Evolutionary conservation across 2,113 vertebrate genomes (phyloP).

Genomic region (Sceloporus tristichus): DNA sequence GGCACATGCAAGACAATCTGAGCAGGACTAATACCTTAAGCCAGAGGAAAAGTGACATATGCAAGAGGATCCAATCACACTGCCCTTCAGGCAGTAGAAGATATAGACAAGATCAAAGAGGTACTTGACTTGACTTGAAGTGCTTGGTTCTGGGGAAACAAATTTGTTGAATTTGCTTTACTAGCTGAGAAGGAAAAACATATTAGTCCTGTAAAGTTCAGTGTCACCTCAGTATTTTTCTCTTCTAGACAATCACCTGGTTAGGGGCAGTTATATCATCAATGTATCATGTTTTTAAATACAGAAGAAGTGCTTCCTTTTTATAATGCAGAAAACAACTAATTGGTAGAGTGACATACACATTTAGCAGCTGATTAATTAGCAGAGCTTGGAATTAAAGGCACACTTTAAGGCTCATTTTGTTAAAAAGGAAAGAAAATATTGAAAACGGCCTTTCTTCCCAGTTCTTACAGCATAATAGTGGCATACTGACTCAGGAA

Average conservation of each 20-base stretch:
- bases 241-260: not conserved
- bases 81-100: slow-evolving; percentile 48
- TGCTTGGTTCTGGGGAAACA: slow-evolving; percentile 37
- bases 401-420: not conserved
- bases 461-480: not conserved
- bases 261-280: not conserved
- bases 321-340: not conserved
- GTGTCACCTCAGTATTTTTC: too few species aligned
- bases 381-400: not conserved
- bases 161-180: slow-evolving; percentile 33
- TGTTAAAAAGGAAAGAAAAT: not conserved
- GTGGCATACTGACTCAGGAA: not conserved
- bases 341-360: not conserved
- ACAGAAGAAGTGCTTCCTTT: not conserved
- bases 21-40: slow-evolving; percentile 43
- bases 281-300: too few species aligned
- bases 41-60: slow-evolving; percentile 35
- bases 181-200: slow-evolving; percentile 20
- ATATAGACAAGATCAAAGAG: slow-evolving; percentile 58
- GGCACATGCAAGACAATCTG: slow-evolving; percentile 47
- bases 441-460: not conserved
- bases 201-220: not conserved
- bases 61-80: slow-evolving; percentile 49
- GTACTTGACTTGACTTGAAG: slow-evolving; percentile 39
- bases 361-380: not conserved